These are phyloP conservation scores for Philonicus albiceps DNA, from an alignment of 2,888 invertebrate genomes.

Conservation along the genomic window DNA sequence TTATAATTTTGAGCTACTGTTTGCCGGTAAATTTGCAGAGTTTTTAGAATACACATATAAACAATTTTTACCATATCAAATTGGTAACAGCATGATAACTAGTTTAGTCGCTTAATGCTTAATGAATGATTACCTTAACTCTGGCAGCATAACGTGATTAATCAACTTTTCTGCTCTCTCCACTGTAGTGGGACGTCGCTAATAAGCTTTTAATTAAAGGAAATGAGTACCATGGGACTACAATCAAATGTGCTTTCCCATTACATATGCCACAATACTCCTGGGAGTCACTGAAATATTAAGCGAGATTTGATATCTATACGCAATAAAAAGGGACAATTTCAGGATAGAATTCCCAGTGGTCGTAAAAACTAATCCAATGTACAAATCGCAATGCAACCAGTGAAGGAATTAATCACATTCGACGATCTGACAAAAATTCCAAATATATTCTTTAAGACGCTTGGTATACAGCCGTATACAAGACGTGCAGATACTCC, in stretches of 20 bases:
- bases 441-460: constrained; percentile 53
- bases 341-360: not conserved
- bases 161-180: not conserved
- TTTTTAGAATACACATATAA: too few relatives aligned
- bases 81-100: not conserved
- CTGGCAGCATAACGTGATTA: not conserved
- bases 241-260: not conserved
- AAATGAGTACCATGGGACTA: not conserved
- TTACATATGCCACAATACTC: not conserved
- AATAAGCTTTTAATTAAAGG: not conserved
- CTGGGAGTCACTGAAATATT: not conserved
- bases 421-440: constrained; percentile 52
- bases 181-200: not conserved
- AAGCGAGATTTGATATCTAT: not conserved
- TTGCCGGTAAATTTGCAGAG: too few relatives aligned
- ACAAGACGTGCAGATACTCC: not conserved
- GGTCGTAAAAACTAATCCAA: not conserved
- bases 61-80: not conserved
- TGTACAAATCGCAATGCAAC: not conserved
- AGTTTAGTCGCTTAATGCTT: not conserved
- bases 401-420: not conserved
- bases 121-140: not conserved
- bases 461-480: constrained; percentile 55
- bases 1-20: too few relatives aligned
- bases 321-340: not conserved